Evolutionary conservation across 2,113 vertebrate genomes (phyloP), one percentile per base, ranked within the genome.

Genomic region (Chloropsis hardwickii): DNA sequence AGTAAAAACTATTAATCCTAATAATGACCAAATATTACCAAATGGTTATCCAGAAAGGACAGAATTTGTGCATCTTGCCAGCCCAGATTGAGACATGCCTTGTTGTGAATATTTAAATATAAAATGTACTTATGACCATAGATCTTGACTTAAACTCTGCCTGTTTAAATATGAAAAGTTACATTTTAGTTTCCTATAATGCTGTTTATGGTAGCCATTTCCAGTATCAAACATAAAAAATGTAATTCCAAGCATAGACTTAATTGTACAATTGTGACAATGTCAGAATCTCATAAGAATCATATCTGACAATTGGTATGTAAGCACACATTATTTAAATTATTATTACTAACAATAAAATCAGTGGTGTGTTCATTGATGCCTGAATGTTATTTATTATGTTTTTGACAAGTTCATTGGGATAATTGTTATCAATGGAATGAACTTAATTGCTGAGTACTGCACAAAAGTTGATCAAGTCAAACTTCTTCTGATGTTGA

Each of bases 311-410:
- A 78, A 65, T 33, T 47, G 92, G 58, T 97, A 95, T 96, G 95
- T 95, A 96, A 96, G 62, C 76, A 92, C 64, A 92, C 56, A 0
- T 93, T 89, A 73, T 92, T 96, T 95, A 94, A 92, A 58, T 85
- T 73, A 94, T 76, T 74, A 94, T 79, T 93, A 88, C 77, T 89
- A 74, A 89, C 73, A 97, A 97, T 97, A 97, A 97, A 97, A 86
- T 95, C 90, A 89, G 80, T 96, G 94, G 62, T 95, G 91, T 96
- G 95, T 96, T 97, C 94, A 85, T 71, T 90, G 74, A 89, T 96
- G 95, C 90, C 95, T 97, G 92, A 86, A 96, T 95, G 91, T 96
- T 96, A 94, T 96, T 97, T 95, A 64, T 97, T 97, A 53, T 64
- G 40, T 65, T 86, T 88, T 60, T 92, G 60, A 69, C 65, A 91